Evolutionary conservation across 2,113 vertebrate genomes (phyloP).

Genomic region (Pachyramphus minor): DNA sequence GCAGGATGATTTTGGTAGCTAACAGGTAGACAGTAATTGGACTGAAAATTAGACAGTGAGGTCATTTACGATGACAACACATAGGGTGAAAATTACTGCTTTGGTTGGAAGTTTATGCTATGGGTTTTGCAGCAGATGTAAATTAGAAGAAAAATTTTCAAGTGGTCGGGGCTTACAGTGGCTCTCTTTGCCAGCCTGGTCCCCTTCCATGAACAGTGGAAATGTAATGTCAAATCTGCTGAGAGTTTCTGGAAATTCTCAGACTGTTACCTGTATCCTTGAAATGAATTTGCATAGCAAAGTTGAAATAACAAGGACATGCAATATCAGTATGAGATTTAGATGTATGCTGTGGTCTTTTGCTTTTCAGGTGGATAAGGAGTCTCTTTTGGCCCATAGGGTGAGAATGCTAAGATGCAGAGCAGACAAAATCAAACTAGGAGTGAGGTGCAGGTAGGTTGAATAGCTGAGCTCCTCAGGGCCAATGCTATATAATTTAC

Average conservation of each 20-base stretch:
- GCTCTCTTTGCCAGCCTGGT: neutral
- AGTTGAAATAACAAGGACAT: constrained; percentile 59
- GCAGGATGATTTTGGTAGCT: neutral
- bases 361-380: constrained; percentile 46
- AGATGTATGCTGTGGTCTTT: constrained; percentile 25
- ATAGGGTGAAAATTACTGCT: constrained; percentile 14
- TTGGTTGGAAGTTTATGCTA: neutral
- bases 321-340: constrained; percentile 44
- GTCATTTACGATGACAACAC: neutral
- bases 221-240: neutral
- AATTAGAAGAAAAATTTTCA: neutral
- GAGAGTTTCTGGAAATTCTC: constrained; percentile 12
- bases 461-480: neutral
- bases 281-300: constrained; percentile 11
- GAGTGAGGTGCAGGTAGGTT: neutral
- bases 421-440: neutral
- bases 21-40: constrained; percentile 20
- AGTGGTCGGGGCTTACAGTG: neutral
- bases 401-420: neutral
- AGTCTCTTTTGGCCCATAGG: constrained; percentile 51
- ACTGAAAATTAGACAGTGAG: neutral
- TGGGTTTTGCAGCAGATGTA: neutral
- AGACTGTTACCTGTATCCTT: neutral
- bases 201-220: neutral
- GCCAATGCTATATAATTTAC: neutral